Evolutionary conservation across 2,113 vertebrate species (phyloP).

Genomic region (Salvelinus namaycush): DNA sequence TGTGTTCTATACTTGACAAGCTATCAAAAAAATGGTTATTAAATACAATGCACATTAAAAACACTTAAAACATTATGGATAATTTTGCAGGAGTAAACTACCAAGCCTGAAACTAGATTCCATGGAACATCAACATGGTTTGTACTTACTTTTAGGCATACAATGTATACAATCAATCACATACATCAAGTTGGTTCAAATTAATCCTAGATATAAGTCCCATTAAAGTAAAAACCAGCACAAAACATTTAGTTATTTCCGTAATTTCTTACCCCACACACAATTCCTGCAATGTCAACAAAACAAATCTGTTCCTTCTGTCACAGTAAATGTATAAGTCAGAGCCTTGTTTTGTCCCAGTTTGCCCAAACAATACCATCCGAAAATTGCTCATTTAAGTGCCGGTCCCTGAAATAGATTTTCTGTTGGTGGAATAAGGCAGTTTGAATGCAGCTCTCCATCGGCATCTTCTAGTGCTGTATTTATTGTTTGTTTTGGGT

Average conservation of each 20-base stretch:
- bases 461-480: neutral
- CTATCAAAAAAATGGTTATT: too few relatives aligned
- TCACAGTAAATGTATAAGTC: neutral
- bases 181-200: neutral
- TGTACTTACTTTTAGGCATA: neutral
- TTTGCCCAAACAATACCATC: constrained; percentile 12
- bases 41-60: too few relatives aligned
- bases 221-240: neutral
- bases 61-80: too few relatives aligned
- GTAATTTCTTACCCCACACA: neutral
- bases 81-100: too few relatives aligned
- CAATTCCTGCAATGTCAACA: constrained; percentile 6
- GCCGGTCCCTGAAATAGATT: constrained; percentile 32
- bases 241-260: neutral
- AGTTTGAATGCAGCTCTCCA: constrained; percentile 40
- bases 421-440: constrained; percentile 31
- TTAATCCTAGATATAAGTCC: neutral
- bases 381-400: constrained; percentile 20
- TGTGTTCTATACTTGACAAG: too few relatives aligned
- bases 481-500: constrained; percentile 22
- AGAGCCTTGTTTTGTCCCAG: neutral
- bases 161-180: neutral
- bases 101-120: too few relatives aligned
- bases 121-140: neutral
- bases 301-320: neutral